Evolutionary conservation across 2,797 vertebrate genomes (phyloP).

Genomic region (Macrochelys suwanniensis): DNA sequence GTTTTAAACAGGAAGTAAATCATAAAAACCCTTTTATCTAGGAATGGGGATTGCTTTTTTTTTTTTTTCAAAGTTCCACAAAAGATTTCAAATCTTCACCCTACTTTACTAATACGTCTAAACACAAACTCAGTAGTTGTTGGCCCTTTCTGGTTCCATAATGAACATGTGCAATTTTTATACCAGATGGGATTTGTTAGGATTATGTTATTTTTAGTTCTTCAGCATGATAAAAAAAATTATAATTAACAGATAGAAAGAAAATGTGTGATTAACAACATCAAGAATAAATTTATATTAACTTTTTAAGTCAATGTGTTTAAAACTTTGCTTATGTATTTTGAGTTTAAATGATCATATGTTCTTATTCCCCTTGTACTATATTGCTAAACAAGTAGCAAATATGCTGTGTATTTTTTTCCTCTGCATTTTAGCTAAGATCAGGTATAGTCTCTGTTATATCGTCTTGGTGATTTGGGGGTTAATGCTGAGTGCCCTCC

Average conservation of each 20-base stretch:
- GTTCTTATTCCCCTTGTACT: neutral
- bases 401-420: neutral
- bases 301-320: neutral
- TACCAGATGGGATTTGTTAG: neutral
- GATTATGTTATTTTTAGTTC: neutral
- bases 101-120: neutral
- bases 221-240: neutral
- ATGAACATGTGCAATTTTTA: neutral
- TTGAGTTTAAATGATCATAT: neutral
- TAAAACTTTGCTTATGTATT: neutral
- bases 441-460: neutral
- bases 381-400: neutral
- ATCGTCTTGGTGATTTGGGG: neutral
- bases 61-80: neutral
- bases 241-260: neutral
- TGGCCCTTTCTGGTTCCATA: neutral
- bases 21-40: neutral
- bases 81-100: neutral
- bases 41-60: rapidly evolving
- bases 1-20: neutral
- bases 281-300: neutral
- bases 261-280: neutral
- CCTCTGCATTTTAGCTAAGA: neutral
- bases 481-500: neutral
- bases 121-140: neutral